Base-by-base conservation (phyloP, 2,888 invertebrate species). In the Cepaea hortensis region DNA sequence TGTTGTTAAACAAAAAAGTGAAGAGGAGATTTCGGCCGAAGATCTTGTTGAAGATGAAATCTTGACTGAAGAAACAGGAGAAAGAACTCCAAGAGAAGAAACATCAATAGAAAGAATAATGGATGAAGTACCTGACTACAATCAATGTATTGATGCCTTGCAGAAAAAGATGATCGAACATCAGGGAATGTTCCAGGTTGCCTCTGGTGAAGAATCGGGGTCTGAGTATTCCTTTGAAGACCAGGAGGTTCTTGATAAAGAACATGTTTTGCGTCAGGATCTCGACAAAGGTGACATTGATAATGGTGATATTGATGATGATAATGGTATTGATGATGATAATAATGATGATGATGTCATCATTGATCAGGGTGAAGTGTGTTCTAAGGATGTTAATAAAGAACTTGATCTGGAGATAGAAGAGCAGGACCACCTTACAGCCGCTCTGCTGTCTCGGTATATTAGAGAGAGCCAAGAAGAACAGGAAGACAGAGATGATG, bases 341-440 rank as follows among this genome's bases (percentile, higher is more conserved):
- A 35, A 35, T 73, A 35, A 35, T 23, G 48, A 75, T 5, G 18
- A 18, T 20, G 20, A 6, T 76, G 68, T 3, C 68, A 5, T 68
- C 5, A 15, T 20, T 68, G 73, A 81, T 9, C 61, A 70, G 11
- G 87, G 61, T 7, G 15, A 68, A 11, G 68, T 15, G 20, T 15
- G 5, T 68, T 18, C 18, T 46, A 50, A 35, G 80, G 84, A 86
- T n/a, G 81, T 76, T 23, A 77, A 76, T 50, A 84, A 70, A 23
- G 87, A 87, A 13, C 55, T 87, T 4, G 88, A 89, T 46, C 62
- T 81, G n/a, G 89, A 88, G 75, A 87, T 86, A 18, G 86, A 87
- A 77, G 88, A 88, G 35, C 87, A 86, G 15, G 89, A 88, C 18
- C 86, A 81, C 4, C 55, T 88, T 23, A 87, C 86, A 15, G 87